Evolutionary conservation across 1,140 invertebrate species (phyloP).

Genomic region (Leptinotarsa undecemlineata): DNA sequence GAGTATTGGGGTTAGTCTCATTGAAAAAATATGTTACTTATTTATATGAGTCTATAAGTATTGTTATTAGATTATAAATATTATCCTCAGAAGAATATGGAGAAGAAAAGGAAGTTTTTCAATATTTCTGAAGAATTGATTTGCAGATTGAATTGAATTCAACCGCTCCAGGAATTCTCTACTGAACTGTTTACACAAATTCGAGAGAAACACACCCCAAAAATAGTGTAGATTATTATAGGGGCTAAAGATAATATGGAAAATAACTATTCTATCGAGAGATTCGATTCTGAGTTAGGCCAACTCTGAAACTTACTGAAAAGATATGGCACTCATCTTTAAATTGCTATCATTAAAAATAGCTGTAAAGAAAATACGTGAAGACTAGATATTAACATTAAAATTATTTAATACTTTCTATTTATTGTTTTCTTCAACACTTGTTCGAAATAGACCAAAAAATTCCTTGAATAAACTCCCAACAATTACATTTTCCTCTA

Average conservation of each 20-base stretch:
- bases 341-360: background rate
- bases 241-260: background rate
- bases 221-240: no score
- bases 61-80: no score
- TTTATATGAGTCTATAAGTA: no score
- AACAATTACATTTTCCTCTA: background rate
- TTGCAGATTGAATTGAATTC: no score
- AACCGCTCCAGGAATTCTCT: no score
- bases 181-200: no score
- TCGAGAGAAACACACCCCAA: no score
- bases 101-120: no score
- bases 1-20: no score
- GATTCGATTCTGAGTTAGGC: background rate
- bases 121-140: no score
- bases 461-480: background rate
- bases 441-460: conserved; percentile 1
- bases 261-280: background rate
- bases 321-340: background rate
- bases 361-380: background rate
- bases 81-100: no score
- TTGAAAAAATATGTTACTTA: no score
- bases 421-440: background rate
- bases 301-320: background rate
- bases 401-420: conserved; percentile 1
- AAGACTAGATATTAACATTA: conserved; percentile 8